These are phyloP conservation scores for Rallus limicola DNA, from an alignment of 2,113 vertebrate species.

Conservation along the genomic window DNA sequence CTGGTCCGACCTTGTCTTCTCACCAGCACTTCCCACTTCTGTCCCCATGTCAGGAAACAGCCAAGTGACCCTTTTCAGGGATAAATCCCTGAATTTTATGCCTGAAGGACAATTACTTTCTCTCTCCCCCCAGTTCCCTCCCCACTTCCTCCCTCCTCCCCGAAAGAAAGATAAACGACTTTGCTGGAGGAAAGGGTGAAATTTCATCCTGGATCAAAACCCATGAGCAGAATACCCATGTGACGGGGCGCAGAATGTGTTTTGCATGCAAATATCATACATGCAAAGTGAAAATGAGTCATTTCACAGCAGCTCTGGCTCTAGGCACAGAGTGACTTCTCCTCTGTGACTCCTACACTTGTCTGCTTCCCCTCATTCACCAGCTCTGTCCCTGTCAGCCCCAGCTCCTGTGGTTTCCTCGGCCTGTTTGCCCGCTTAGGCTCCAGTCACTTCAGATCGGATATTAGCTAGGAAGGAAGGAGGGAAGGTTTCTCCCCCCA, in stretches of 20 bases:
- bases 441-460: neutral
- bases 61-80: neutral
- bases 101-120: constrained; percentile 20
- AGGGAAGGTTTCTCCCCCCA: neutral
- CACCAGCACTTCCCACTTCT: neutral
- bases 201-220: constrained; percentile 65
- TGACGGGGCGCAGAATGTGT: neutral
- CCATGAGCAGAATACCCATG: constrained; percentile 41
- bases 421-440: neutral
- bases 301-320: constrained; percentile 59
- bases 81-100: constrained; percentile 36
- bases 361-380: constrained; percentile 39
- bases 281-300: constrained; percentile 64
- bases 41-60: neutral
- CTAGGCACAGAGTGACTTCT: constrained; percentile 55
- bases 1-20: neutral
- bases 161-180: constrained; percentile 61
- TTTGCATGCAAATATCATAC: constrained; percentile 63
- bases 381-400: constrained; percentile 5
- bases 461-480: constrained; percentile 26
- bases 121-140: neutral
- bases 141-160: constrained; percentile 60
- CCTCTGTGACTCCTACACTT: constrained; percentile 58
- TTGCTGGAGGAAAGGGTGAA: constrained; percentile 70
- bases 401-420: constrained; percentile 32